Percentiles rank a stretch among this genome's conserved stretches.
Evolutionary conservation across 30 jellyfish, hydroid and myxozoan genomes (phyloP).

Genomic region (Aurelia aurita): DNA sequence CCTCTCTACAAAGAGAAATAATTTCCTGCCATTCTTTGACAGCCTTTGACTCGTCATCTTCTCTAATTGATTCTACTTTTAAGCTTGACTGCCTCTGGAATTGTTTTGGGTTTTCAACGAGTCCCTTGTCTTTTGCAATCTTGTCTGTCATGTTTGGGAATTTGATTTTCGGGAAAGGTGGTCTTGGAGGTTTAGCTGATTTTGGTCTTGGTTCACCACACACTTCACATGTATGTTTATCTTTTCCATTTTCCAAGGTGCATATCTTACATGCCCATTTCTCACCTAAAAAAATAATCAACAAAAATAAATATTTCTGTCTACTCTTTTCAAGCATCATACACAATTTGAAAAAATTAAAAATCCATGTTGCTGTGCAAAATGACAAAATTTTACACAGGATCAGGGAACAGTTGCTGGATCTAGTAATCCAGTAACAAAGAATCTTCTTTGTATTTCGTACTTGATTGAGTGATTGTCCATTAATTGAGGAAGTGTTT

Average conservation of each 20-base stretch:
- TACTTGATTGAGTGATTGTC: too few relatives aligned
- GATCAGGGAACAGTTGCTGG: too few relatives aligned
- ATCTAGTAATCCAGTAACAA: too few relatives aligned
- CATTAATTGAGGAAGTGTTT: too few relatives aligned
- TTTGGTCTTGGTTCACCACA: constrained; percentile 58
- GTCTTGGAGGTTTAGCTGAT: constrained; percentile 35
- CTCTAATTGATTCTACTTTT: constrained; percentile 73
- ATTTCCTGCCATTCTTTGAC: constrained; percentile 80
- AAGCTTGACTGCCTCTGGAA: constrained; percentile 79
- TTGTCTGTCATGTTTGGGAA: not conserved
- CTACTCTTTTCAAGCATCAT: not conserved
- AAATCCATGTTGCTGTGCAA: too few relatives aligned
- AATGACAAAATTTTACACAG: too few relatives aligned
- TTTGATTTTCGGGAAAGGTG: constrained; percentile 23
- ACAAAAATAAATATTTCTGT: not conserved
- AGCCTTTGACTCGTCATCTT: constrained; percentile 79
- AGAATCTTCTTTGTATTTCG: too few relatives aligned
- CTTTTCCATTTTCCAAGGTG: constrained; percentile 54
- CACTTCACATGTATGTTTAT: constrained; percentile 39
- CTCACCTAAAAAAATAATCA: constrained; percentile 16
- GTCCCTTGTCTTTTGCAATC: not conserved
- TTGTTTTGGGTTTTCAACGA: not conserved
- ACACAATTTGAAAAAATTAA: not conserved
- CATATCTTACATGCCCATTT: constrained; percentile 64
- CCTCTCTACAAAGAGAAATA: constrained; percentile 83